A percentile compares a stretch with the other conserved stretches of the same genome.
These are phyloP conservation scores for Sphecodes monilicornis DNA, from an alignment of 2,888 invertebrate species.

Conservation along the genomic window DNA sequence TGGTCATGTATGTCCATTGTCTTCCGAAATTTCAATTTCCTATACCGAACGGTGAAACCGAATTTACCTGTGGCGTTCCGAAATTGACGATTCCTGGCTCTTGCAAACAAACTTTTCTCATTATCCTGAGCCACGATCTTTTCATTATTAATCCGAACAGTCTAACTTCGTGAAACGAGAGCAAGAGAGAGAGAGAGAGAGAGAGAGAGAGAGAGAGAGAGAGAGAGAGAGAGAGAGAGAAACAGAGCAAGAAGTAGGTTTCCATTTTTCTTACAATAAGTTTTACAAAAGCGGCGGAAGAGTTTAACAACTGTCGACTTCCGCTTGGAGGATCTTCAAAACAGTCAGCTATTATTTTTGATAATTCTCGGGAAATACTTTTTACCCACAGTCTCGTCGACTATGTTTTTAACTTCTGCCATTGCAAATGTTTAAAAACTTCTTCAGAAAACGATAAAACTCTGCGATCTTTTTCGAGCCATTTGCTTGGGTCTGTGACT, in stretches of 20 bases:
- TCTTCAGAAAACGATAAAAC: not conserved
- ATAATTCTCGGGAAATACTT: constrained; percentile 2
- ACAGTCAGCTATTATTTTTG: constrained; percentile 8
- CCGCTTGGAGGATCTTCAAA: not conserved
- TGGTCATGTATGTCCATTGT: not conserved
- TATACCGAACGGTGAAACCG: constrained; percentile 1
- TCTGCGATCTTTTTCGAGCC: not conserved
- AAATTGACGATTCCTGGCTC: constrained; percentile 47
- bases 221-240: not conserved
- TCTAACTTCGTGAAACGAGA: constrained; percentile 31
- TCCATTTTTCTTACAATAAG: constrained; percentile 41
- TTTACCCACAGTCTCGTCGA: not conserved
- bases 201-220: not conserved
- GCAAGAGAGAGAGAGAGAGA: not conserved
- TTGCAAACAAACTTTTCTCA: constrained; percentile 47
- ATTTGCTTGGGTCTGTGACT: not conserved
- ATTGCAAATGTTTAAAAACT: not conserved
- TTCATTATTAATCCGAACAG: constrained; percentile 43
- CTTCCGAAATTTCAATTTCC: constrained; percentile 10
- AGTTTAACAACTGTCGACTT: constrained; percentile 39
- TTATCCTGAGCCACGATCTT: constrained; percentile 39
- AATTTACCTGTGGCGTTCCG: constrained; percentile 19
- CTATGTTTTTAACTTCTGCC: not conserved
- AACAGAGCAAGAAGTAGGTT: constrained; percentile 6
- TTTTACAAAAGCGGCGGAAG: constrained; percentile 24